Conservation (phyloP, 2,113 vertebrate genomes). For the Labeo rohita region DNA sequence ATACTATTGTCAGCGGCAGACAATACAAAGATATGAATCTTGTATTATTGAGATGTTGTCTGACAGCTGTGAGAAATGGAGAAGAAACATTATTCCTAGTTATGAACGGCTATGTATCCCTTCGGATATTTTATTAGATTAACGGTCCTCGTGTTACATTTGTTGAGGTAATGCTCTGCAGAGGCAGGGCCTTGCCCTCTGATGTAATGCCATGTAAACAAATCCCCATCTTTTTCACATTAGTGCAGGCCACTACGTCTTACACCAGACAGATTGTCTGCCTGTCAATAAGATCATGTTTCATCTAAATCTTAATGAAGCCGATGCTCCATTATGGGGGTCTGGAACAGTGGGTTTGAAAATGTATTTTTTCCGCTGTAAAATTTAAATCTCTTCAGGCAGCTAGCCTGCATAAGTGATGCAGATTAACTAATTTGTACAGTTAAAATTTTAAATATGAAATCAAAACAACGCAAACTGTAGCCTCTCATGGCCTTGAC, state of each 20-base stretch:
- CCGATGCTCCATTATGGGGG: slow-evolving; percentile 16
- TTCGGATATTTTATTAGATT: slow-evolving; percentile 2
- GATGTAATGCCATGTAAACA: slow-evolving; percentile 49
- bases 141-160: slow-evolving; percentile 24
- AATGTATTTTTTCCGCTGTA: not conserved
- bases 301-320: slow-evolving; percentile 16
- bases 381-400: not conserved
- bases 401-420: not conserved
- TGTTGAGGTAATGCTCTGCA: slow-evolving; percentile 55
- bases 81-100: slow-evolving; percentile 29
- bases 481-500: not conserved
- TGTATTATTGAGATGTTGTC: slow-evolving; percentile 18
- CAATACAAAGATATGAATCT: not conserved
- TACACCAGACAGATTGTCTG: slow-evolving; percentile 22
- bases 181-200: slow-evolving; percentile 30
- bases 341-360: slow-evolving; percentile 16
- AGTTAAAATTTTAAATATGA: not conserved
- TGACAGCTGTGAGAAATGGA: slow-evolving; percentile 26
- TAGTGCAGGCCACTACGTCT: slow-evolving; percentile 36
- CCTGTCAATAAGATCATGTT: slow-evolving; percentile 26
- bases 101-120: not conserved
- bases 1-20: not conserved
- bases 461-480: not conserved
- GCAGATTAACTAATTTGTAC: not conserved
- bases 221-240: slow-evolving; percentile 35